A percentile compares a stretch with the other conserved stretches of the same genome.
Evolutionary conservation across 92 coral and sea anemone genomes (phyloP).

Genomic region (Montipora capitata): DNA sequence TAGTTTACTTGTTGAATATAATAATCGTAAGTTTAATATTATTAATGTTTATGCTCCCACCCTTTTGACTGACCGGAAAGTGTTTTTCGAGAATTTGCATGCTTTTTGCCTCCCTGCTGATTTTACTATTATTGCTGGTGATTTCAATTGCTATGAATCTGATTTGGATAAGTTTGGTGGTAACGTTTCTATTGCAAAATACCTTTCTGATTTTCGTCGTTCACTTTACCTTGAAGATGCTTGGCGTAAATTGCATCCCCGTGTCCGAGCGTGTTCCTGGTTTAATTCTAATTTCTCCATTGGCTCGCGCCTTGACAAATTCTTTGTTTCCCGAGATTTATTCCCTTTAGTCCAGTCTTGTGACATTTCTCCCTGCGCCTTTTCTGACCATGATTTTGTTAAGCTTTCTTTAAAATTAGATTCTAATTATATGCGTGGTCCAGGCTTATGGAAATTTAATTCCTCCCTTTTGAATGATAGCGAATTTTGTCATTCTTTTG

Average conservation of each 20-base stretch:
- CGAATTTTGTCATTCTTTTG: not conserved
- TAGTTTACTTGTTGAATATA: no score
- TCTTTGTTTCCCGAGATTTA: not conserved
- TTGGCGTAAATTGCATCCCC: slow-evolving; percentile 26
- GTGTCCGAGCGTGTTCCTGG: slow-evolving; percentile 33
- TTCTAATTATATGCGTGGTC: not conserved
- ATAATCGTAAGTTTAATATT: no score
- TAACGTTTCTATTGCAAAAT: not conserved
- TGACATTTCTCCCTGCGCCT: slow-evolving; percentile 4
- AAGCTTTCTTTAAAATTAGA: not conserved
- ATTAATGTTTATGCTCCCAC: no score
- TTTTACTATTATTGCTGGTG: slow-evolving; percentile 12
- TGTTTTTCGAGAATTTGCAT: slow-evolving; percentile 15
- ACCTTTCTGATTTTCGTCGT: not conserved
- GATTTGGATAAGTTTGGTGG: slow-evolving; percentile 42
- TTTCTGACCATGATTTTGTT: slow-evolving; percentile 3
- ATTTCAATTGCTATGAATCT: slow-evolving; percentile 11
- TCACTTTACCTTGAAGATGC: slow-evolving; percentile 7
- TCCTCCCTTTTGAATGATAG: not conserved
- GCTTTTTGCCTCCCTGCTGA: slow-evolving; percentile 18
- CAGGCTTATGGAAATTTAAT: slow-evolving; percentile 8
- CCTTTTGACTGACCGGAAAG: not conserved
- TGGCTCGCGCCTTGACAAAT: slow-evolving; percentile 41
- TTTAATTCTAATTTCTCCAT: not conserved
- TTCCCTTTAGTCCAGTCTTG: not conserved